These are phyloP conservation scores for Mareca strepera DNA, from an alignment of 2,797 vertebrate genomes.

Conservation along the genomic window DNA sequence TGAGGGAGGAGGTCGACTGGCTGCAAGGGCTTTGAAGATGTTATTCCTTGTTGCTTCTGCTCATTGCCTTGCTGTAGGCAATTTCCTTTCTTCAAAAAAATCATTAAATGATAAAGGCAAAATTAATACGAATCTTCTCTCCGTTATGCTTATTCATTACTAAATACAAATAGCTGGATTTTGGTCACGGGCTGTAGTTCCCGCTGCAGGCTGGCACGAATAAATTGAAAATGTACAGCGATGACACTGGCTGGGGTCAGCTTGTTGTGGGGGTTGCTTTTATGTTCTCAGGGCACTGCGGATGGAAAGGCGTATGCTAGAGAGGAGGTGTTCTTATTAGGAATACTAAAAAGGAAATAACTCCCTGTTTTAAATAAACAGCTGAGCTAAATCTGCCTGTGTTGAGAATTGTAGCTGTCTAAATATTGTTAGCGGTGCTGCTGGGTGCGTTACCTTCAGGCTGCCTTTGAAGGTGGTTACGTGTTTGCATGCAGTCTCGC, in stretches of 20 bases:
- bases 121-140: conserved; percentile 16
- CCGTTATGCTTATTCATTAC: conserved; percentile 30
- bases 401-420: neutral
- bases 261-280: neutral
- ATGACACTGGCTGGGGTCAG: neutral
- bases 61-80: conserved; percentile 8
- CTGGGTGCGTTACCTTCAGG: neutral
- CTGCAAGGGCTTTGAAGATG: neutral
- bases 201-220: neutral
- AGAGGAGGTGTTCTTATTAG: neutral
- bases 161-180: conserved; percentile 7
- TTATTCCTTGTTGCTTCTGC: neutral
- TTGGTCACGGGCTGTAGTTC: neutral
- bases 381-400: neutral
- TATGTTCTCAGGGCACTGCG: neutral
- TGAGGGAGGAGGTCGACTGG: neutral
- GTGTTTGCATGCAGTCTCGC: neutral
- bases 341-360: neutral
- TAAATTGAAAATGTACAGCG: neutral
- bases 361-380: neutral
- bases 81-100: conserved; percentile 36
- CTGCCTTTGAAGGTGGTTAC: fast-evolving
- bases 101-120: conserved; percentile 11
- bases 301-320: neutral
- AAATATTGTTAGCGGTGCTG: neutral